Base-by-base conservation (phyloP, 2,113 vertebrate species). In the Sinosuthora webbiana region DNA sequence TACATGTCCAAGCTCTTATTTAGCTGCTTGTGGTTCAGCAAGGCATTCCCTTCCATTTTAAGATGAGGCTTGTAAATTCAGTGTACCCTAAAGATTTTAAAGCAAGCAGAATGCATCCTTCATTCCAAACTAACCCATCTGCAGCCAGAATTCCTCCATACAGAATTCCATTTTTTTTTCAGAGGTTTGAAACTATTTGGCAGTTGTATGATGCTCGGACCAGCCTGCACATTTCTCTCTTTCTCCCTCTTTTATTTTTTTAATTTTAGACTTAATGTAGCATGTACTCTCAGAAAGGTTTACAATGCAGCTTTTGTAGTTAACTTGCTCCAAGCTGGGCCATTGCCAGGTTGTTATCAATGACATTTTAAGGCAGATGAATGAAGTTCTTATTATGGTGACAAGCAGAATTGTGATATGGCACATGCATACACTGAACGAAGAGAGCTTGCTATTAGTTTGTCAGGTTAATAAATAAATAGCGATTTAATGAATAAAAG, bases 311-410 rank as follows among this genome's bases (percentile, higher is more conserved):
- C 80, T 96, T 96, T 94, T 97, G 93, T 97, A 96, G 83, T 91
- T 90, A 93, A 96, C 83, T 92, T 88, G 87, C 70, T 96, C 76
- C 85, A 87, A 95, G 89, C 88, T 96, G 88, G 96, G 94, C 95
- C 70, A 87, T 62, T 95, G 94, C 94, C 88, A 97, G 93, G 81
- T 93, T 90, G 94, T 96, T 94, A 94, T 97, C 94, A 97, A 95
- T 96, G 90, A 95, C 89, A 95, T 89, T 94, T 95, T 95, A 97
- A 97, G 95, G 94, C 90, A 95, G 94, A 91, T 87, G 96, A 96
- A 96, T 96, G 93, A 97, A 93, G 95, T 96, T 96, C 95, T 97
- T 96, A 89, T 94, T 65, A 87, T 1, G 4, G 65, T 95, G 94
- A 95, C 91, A 97, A 95, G 90, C 28, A 90, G 83, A 87, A 92